phyloP scores from a whole-genome alignment of 2,113 vertebrate species.

The Pagrus major region DNA sequence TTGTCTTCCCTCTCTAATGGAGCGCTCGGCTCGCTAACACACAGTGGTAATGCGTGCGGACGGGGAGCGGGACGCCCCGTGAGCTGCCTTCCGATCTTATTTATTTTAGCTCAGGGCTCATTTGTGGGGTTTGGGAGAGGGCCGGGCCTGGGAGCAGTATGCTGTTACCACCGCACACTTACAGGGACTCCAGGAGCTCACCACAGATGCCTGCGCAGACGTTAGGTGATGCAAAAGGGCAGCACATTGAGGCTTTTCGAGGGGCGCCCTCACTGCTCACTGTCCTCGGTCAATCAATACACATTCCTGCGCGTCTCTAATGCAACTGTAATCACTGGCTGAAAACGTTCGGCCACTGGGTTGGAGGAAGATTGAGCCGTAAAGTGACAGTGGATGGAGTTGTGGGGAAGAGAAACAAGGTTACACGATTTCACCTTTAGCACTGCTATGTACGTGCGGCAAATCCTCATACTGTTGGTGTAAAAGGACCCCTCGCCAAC shows the following conservation, averaged over 20 bases:
- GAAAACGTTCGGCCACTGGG: conserved; percentile 74
- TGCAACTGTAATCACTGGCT: conserved; percentile 82
- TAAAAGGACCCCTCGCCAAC: conserved; percentile 72
- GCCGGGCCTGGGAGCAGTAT: conserved; percentile 68
- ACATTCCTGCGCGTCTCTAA: conserved; percentile 82
- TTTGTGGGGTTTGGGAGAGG: conserved; percentile 74
- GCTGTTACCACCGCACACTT: conserved; percentile 87
- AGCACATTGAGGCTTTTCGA: conserved; percentile 74
- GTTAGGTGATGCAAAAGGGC: conserved; percentile 77
- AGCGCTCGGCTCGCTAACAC: conserved; percentile 71
- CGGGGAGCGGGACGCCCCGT: conserved; percentile 58
- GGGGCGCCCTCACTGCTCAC: conserved; percentile 67
- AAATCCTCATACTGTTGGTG: conserved; percentile 63
- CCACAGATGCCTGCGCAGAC: conserved; percentile 81
- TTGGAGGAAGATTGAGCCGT: conserved; percentile 50
- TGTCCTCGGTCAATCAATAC: conserved; percentile 82
- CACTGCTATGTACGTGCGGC: conserved; percentile 55
- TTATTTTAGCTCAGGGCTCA: conserved; percentile 81
- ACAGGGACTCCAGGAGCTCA: conserved; percentile 80
- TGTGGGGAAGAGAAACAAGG: conserved; percentile 69
- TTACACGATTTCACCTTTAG: conserved; percentile 64
- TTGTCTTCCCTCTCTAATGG: conserved; percentile 76
- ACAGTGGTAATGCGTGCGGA: conserved; percentile 79
- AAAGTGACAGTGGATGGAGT: conserved; percentile 76
- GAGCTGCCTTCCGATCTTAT: conserved; percentile 77